Base-by-base conservation (phyloP, 2,797 vertebrate species). In the Fistularia commersonii region DNA sequence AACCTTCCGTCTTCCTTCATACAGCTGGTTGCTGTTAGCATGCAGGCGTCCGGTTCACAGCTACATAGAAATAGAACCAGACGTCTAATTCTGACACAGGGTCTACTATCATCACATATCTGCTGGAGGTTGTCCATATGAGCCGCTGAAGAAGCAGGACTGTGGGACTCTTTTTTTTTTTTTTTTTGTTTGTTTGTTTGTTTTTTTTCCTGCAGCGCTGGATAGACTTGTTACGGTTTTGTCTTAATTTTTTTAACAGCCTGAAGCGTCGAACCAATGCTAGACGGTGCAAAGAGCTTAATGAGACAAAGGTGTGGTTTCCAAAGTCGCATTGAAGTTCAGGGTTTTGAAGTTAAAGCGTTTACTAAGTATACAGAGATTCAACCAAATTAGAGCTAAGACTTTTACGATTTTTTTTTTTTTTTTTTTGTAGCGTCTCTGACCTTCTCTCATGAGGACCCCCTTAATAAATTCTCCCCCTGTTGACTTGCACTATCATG, bases 401-500 rank as follows among this genome's bases (percentile, higher is more conserved):
- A 23, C 23, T 23, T 23, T 23, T 23, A 23, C 2, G 23, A 23
- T 23, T 23, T 23, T 23, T 23, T 23, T 58, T 56, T 40, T 51
- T 2, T 23, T 23, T 23, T 23, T 23, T 23, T 58, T 56, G 42
- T 51, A 66, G 62, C 13, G 0, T 64, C 58, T 73, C 45, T 23
- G 23, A 43, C 34, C 34, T 32, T 3, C 11, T 13, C 51, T 64
- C 57, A 64, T 14, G 13, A 51, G 63, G 35, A 56, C 33, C 70
- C 50, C 34, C 72, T 57, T 59, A 47, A 46, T n/a, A 23, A 50
- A 35, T 45, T 36, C 49, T 69, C 36, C 44, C 67, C 66, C 77
- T 59, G 72, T 75, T 64, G 52, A 75, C 59, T 79, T 79, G 78
- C 74, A 83, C 69, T 81, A 69, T 66, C 32, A 68, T 11, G 57